Base-by-base conservation (phyloP, 2,113 vertebrate genomes). In the Campylorhamphus procurvoides region DNA sequence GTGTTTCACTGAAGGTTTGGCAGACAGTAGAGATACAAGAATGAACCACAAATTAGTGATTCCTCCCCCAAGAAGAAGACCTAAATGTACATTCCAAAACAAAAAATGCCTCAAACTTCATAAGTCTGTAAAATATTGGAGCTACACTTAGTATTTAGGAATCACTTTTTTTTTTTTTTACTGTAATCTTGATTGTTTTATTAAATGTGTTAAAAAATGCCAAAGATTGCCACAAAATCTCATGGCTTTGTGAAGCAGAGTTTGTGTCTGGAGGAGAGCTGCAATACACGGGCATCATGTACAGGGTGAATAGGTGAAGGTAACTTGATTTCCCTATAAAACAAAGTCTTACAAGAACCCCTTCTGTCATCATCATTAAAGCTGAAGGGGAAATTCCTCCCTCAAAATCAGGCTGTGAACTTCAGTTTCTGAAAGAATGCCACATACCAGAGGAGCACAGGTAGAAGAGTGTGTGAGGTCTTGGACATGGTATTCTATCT, bases 111-210 rank as follows among this genome's bases (percentile, higher is more conserved):
- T 69, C 33, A 37, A 52, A 29, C 8, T 46, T 79, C 15, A 28
- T 28, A 68, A 67, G 15, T 68, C 24, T 55, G 75, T 58, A 60
- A 88, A 89, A 42, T 69, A 62, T 6, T 69, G 19, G 5, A 66
- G 64, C 22, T 73, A 35, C 20, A 83, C 10, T 13, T 55, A 17
- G 3, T 87, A 10, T 71, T 94, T 42, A 75, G 39, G 29, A 75
- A 9, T 75, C 18, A 42, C 20, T 0, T 28, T 58, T 3, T 2
- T 1, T 1, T 44, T 87, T 52, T 33, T 37, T 47, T 11, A 6
- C 5, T 64, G 18, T 66, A 37, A 31, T 63, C 56, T 82, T 85
- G 19, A 35, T 50, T 58, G 11, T 35, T 12, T 83, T 18, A 52
- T 7, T 71, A 62, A 89, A 67, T 47, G 6, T 47, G 4, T 63